These are phyloP conservation scores for Ageneiosus marmoratus DNA, from an alignment of 2,113 vertebrate genomes.

Conservation along the genomic window DNA sequence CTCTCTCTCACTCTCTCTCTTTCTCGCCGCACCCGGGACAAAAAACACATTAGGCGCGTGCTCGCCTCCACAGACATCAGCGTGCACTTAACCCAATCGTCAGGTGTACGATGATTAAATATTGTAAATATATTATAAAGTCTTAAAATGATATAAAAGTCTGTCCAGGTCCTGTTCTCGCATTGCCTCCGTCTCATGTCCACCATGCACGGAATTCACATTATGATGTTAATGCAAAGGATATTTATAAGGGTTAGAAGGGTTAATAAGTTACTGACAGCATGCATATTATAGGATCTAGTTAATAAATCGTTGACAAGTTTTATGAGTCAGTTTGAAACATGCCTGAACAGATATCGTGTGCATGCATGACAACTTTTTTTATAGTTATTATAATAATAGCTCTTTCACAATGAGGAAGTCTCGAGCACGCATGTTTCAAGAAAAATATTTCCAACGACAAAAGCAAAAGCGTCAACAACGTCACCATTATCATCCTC, in stretches of 20 bases:
- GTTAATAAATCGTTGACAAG: background rate
- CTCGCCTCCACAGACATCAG: background rate
- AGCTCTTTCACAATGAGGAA: background rate
- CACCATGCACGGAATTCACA: background rate
- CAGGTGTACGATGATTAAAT: constrained; percentile 8
- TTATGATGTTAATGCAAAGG: background rate
- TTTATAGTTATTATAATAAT: background rate
- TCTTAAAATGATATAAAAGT: background rate
- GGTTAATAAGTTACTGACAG: no score
- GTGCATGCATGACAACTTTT: background rate
- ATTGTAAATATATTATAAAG: no score
- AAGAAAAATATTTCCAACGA: background rate
- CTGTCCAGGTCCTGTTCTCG: background rate
- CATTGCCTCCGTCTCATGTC: background rate
- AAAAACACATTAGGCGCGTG: background rate
- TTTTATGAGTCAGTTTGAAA: background rate
- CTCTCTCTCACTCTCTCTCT: background rate
- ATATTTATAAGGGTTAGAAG: background rate
- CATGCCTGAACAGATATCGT: background rate
- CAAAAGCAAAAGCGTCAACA: background rate
- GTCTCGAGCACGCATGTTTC: no score
- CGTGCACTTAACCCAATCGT: background rate
- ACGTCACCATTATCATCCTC: background rate
- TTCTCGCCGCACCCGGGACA: no score
- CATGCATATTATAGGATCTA: no score